Evolutionary conservation across 1,140 invertebrate genomes (phyloP).

Genomic region (Bombus huntii): DNA sequence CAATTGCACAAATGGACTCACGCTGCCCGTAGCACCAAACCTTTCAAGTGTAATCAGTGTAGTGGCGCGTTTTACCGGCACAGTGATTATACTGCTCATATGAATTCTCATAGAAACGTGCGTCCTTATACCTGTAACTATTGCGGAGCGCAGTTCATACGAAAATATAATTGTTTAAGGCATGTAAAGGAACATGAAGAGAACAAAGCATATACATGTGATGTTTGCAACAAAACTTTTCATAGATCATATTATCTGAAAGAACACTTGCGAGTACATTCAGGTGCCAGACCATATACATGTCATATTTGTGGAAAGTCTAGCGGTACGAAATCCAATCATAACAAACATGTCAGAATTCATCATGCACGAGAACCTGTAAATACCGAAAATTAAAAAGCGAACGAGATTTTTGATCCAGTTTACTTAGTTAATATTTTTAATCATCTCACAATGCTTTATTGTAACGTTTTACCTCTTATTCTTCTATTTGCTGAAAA

Average conservation of each 20-base stretch:
- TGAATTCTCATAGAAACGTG: conserved; percentile 91
- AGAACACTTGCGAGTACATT: conserved; percentile 93
- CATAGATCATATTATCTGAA: conserved; percentile 93
- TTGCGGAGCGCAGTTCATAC: conserved; percentile 96
- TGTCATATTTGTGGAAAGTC: conserved; percentile 94
- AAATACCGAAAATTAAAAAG: conserved; percentile 89
- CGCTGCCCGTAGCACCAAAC: conserved; percentile 90
- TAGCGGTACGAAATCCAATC: conserved; percentile 93
- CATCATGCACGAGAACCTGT: conserved; percentile 93
- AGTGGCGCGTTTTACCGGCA: conserved; percentile 92
- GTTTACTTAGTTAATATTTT: conserved; percentile 15
- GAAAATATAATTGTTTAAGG: conserved; percentile 95
- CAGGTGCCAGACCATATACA: conserved; percentile 90
- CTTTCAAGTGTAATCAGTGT: conserved; percentile 92
- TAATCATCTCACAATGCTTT: not conserved
- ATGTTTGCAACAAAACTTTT: conserved; percentile 93
- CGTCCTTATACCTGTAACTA: conserved; percentile 95
- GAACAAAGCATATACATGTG: conserved; percentile 94
- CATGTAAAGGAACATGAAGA: conserved; percentile 95
- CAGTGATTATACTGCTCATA: conserved; percentile 91
- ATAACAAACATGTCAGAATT: conserved; percentile 94
- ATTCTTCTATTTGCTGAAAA: not conserved
- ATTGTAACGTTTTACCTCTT: not conserved
- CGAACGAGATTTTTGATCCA: conserved; percentile 32
- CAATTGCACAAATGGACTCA: conserved; percentile 95